Evolutionary conservation across 2,888 invertebrate species (phyloP), one percentile per base, ranked within the genome.

Genomic region (Trissolcus japonicus): DNA sequence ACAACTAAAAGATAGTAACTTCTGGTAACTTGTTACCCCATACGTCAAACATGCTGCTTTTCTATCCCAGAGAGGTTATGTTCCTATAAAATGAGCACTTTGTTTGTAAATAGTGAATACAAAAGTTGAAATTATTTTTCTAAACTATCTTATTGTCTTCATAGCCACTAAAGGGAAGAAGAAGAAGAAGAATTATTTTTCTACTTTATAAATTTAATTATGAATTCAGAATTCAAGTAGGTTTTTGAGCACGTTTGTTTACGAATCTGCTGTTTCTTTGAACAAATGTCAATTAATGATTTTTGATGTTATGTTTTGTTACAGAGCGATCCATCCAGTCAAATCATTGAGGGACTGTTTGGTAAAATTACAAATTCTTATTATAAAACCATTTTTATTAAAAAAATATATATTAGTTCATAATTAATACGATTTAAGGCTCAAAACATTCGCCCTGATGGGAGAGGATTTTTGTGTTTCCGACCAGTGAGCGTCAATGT

Each of bases 341-440:
- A 95, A 95, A 87, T 95, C 93, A 85, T 94, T 94, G 82, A 91
- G 93, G 80, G 94, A 95, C 86, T 94, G 94, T 87, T 90, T 95
- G 74, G 90, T 90, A 80, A 84, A 88, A 84, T 16, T 54, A 65
- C 62, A 60, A 55, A 16, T 16, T n/a, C n/a, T 41, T 63, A 46
- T 56, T 21, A 13, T 46, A 43, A 21, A 19, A 6, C 29, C 13
- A 55, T 35, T 35, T 7, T 35, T 35, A 1, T 9, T 1, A 9
- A 35, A 35, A 35, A 35, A 6, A 35, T 21, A 19, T 55, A 6
- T 14, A 19, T 46, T 46, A 50, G 21, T 53, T 59, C 29, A 1
- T 14, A 41, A 17, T 51, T n/a, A 59, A 56, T 53, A 46, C 29
- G 54, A 60, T 57, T 56, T 48, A 14, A 40, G 91, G 91, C 92